Evolutionary conservation across 2,113 vertebrate species (phyloP), one percentile per base, ranked within the genome.

Genomic region (Lethenteron reissneri): DNA sequence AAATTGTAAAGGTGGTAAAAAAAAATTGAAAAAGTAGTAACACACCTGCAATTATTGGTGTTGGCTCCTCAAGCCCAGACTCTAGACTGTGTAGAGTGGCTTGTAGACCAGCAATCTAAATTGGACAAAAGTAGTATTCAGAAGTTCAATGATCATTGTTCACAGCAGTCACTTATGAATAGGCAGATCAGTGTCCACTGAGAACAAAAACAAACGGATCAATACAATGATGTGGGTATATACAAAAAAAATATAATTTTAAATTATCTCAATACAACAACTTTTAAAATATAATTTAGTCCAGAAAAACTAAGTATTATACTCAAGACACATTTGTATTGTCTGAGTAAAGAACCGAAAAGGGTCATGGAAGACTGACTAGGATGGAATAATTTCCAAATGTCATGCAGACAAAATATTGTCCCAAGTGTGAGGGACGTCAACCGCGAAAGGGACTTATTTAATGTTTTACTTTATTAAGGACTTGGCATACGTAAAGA

Each of bases 41-140:
- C 14, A 0, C 83, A 86, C 85, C 83, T 81, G 74, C 79, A 68
- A 72, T 74, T 72, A 75, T 41, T 74, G 77, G 69, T 71, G 64
- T 10, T 12, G 69, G 69, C 69, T 71, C n/a, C 57, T 3, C 58
- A 57, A 3, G 15, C 11, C 69, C 74, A 0, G 57, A 72, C n/a
- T 83, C 76, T 13, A 80, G 8, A 11, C 56, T 76, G 68, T 58
- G 74, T 10, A 83, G 57, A 0, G 74, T 72, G 69, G 78, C 75
- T 62, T 81, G 78, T 73, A 83, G 76, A 56, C 73, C 77, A 75
- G 74, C 77, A 74, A 79, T 74, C 79, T 85, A 70, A 71, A 76
- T 75, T 57, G 8, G 56, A 74, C 41, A 41, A 41, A 41, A 41
- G 41, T 7, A 41, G 41, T 41, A 41, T 41, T 41, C 41, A 41